Evolutionary conservation across 2,888 invertebrate genomes (phyloP).

Genomic region (Polymixis lichenea): DNA sequence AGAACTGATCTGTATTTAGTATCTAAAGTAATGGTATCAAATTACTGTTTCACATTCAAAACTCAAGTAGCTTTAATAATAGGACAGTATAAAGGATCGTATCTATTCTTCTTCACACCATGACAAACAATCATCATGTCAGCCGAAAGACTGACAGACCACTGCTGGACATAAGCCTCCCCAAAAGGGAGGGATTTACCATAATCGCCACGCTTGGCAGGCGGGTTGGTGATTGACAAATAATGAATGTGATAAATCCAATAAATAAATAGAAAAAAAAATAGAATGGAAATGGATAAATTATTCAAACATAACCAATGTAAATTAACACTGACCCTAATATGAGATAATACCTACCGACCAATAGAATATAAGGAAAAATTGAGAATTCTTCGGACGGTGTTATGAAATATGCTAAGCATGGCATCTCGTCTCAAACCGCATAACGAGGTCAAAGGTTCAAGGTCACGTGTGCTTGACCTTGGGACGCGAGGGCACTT

Average conservation of each 20-base stretch:
- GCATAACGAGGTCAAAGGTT: constrained; percentile 3
- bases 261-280: not conserved
- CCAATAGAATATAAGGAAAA: constrained; percentile 29
- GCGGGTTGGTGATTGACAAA: too few species aligned
- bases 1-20: not conserved
- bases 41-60: not conserved
- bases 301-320: not conserved
- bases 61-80: too few species aligned
- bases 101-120: not conserved
- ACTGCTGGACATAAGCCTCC: too few species aligned
- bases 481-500: not conserved
- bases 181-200: too few species aligned
- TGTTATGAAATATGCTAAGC: constrained; percentile 54
- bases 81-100: not conserved
- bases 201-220: too few species aligned
- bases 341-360: not conserved
- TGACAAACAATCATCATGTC: too few species aligned
- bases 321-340: not conserved
- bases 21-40: too few species aligned
- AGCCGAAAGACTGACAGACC: too few species aligned
- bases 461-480: constrained; percentile 17
- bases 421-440: constrained; percentile 36
- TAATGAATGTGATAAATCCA: not conserved
- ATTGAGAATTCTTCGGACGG: constrained; percentile 8
- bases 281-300: not conserved